phyloP scores from a whole-genome alignment of 2,113 vertebrate genomes.

The Tiliqua scincoides region DNA sequence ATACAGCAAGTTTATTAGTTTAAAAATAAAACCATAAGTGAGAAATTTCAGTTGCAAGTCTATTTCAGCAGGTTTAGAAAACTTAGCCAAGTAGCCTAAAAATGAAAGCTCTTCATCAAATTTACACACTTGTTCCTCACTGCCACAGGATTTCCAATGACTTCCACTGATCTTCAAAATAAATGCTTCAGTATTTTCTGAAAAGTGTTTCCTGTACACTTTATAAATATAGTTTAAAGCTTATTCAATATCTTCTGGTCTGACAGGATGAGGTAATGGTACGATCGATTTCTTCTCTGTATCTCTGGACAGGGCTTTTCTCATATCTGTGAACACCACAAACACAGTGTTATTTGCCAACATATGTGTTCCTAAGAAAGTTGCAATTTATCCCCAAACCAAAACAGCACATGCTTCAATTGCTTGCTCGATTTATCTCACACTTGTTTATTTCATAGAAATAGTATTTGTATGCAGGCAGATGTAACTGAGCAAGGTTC shows the following conservation, averaged over 20 bases:
- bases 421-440: neutral
- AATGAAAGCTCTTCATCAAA: neutral
- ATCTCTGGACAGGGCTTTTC: constrained; percentile 95
- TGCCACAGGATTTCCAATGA: neutral
- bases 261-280: constrained; percentile 92
- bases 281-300: constrained; percentile 95
- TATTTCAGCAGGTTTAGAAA: neutral
- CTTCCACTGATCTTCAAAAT: neutral
- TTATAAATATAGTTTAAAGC: constrained; percentile 71
- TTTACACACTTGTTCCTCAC: accelerated
- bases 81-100: neutral
- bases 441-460: neutral
- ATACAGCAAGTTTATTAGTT: neutral
- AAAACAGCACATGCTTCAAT: neutral
- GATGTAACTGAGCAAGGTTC: neutral
- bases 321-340: constrained; percentile 85
- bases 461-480: neutral
- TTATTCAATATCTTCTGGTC: constrained; percentile 97
- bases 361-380: too few species aligned
- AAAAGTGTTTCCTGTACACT: constrained; percentile 14
- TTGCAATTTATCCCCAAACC: neutral
- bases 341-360: neutral
- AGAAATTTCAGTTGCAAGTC: neutral
- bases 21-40: neutral
- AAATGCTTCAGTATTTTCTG: neutral